Conservation (phyloP, 2,113 vertebrate species). For the Stegostoma tigrinum region DNA sequence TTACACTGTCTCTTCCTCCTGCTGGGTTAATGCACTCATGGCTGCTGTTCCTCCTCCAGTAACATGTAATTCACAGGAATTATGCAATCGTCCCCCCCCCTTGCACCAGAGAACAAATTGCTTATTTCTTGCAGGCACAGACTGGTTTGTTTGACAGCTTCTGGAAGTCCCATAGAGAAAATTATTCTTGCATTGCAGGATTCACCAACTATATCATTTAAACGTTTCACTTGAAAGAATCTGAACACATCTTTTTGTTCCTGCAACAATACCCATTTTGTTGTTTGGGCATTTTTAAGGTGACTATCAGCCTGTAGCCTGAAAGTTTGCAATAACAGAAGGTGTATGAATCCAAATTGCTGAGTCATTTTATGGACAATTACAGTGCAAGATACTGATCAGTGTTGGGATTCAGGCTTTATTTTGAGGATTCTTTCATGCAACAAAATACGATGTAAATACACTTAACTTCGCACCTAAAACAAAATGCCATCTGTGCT, state of each 20-base stretch:
- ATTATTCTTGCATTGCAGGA: slow-evolving; percentile 1
- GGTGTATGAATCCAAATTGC: background rate
- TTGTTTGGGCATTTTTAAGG: background rate
- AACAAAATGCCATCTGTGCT: background rate
- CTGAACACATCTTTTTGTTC: background rate
- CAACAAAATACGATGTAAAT: background rate
- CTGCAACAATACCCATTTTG: background rate
- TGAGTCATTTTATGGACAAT: background rate
- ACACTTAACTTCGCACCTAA: background rate
- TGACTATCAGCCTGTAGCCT: background rate
- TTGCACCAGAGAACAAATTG: background rate
- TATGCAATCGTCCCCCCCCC: background rate
- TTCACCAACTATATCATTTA: background rate
- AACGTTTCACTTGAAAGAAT: background rate
- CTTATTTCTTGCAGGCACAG: background rate
- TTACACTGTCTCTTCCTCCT: background rate
- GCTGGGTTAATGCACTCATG: background rate
- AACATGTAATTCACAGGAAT: background rate
- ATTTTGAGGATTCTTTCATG: background rate
- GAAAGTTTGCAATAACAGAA: background rate
- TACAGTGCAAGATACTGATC: background rate
- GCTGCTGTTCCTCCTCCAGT: background rate
- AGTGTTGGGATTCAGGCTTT: background rate
- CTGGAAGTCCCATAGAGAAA: background rate
- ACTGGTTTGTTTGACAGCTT: slow-evolving; percentile 9